These are phyloP conservation scores for Caenorhabditis japonica DNA, from an alignment of 2,888 invertebrate genomes.

Conservation along the genomic window DNA sequence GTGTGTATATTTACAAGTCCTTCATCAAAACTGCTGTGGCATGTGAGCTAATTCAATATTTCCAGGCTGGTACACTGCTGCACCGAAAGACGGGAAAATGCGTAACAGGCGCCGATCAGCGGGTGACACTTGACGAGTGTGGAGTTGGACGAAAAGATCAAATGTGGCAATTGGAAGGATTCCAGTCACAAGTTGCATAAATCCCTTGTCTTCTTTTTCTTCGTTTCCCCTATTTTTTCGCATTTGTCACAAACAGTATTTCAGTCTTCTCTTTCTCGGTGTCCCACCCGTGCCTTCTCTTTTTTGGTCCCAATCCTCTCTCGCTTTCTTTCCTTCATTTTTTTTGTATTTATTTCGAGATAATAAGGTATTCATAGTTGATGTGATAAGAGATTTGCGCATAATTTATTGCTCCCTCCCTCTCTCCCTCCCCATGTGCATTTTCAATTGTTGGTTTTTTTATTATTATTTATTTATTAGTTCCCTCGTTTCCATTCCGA, in stretches of 20 bases:
- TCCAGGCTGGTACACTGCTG: slow-evolving; percentile 29
- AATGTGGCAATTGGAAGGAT: slow-evolving; percentile 52
- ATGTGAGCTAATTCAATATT: no score
- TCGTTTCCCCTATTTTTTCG: slow-evolving; percentile 5
- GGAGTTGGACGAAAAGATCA: slow-evolving; percentile 33
- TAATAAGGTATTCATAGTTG: slow-evolving; percentile 17
- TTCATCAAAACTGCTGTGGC: no score
- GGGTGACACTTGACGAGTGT: slow-evolving; percentile 43
- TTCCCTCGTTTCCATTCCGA: slow-evolving; percentile 11
- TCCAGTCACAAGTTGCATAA: not conserved
- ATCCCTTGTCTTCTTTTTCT: not conserved
- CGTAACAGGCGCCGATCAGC: slow-evolving; percentile 26
- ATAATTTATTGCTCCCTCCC: slow-evolving; percentile 18
- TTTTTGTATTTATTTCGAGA: not conserved
- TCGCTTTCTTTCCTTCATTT: no score
- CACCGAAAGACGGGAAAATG: slow-evolving; percentile 54
- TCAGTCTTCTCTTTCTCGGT: slow-evolving; percentile 25
- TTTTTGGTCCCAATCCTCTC: not conserved
- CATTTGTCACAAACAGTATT: no score
- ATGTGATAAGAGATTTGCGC: slow-evolving; percentile 24
- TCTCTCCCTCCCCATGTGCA: not conserved
- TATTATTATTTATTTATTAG: not conserved
- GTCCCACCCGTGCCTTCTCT: slow-evolving; percentile 25
- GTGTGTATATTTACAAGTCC: no score
- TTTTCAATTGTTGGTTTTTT: slow-evolving; percentile 1